Percentiles rank a stretch among this genome's conserved stretches.
phyloP scores from a whole-genome alignment of 2,888 invertebrate species.

The Chirona hameri region DNA sequence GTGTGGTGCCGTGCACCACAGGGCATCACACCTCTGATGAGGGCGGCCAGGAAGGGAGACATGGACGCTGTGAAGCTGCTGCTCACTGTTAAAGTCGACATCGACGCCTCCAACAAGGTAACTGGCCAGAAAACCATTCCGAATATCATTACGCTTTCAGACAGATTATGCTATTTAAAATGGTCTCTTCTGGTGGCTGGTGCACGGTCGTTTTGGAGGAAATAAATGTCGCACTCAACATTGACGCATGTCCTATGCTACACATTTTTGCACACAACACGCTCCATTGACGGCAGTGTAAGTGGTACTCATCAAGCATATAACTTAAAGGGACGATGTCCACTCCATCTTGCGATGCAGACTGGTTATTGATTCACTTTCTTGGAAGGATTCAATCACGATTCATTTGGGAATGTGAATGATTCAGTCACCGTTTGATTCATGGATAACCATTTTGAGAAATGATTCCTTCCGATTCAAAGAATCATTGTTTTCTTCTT shows the following conservation, averaged over 20 bases:
- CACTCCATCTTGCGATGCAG: too few species aligned
- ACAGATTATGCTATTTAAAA: background rate
- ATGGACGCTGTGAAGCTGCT: background rate
- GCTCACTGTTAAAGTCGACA: background rate
- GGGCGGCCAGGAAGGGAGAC: background rate
- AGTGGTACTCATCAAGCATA: too few species aligned
- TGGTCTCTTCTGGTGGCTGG: background rate
- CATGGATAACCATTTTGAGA: too few species aligned
- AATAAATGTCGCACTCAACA: too few species aligned
- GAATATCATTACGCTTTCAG: background rate
- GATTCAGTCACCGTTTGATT: too few species aligned
- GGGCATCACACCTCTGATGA: background rate
- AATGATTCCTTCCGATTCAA: too few species aligned
- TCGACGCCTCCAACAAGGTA: constrained; percentile 9
- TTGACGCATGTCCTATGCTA: background rate
- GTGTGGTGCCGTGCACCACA: background rate
- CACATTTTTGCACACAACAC: background rate
- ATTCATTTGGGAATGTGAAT: too few species aligned
- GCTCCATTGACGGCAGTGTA: background rate
- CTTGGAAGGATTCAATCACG: too few species aligned
- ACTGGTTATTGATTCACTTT: too few species aligned
- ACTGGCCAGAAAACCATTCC: background rate
- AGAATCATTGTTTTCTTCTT: too few species aligned
- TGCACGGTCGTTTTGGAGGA: too few species aligned
- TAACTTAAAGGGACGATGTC: too few species aligned